Evolutionary conservation across 1,140 invertebrate species (phyloP).

Genomic region (Periplaneta americana): DNA sequence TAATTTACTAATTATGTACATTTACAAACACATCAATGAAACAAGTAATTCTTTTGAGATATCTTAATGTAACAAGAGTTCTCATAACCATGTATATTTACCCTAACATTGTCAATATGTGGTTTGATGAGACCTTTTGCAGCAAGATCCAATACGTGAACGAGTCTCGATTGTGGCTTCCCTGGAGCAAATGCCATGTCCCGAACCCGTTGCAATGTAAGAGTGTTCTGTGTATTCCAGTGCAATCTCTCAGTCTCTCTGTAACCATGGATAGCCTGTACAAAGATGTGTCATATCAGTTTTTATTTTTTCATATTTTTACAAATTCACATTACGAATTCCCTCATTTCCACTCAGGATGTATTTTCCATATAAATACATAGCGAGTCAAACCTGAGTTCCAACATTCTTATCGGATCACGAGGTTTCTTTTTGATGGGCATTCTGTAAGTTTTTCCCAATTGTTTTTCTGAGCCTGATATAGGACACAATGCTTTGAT

Average conservation of each 20-base stretch:
- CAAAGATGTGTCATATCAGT: no score
- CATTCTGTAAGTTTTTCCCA: no score
- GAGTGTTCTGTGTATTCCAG: slow-evolving; percentile 72
- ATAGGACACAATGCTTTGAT: no score
- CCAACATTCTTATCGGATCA: no score
- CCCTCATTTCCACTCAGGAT: no score
- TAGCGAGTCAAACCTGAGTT: no score
- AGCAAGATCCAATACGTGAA: slow-evolving; percentile 89
- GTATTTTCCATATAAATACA: no score
- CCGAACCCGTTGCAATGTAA: slow-evolving; percentile 65
- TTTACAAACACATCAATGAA: not conserved
- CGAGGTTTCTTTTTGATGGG: no score
- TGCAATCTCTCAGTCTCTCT: slow-evolving; percentile 86
- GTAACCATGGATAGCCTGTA: slow-evolving; percentile 91
- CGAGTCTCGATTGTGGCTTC: slow-evolving; percentile 55
- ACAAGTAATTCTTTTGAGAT: not conserved
- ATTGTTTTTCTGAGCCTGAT: no score
- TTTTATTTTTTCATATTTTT: no score
- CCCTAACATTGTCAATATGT: slow-evolving; percentile 89
- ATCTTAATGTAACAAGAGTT: not conserved
- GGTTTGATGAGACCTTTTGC: slow-evolving; percentile 90
- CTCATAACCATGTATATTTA: slow-evolving; percentile 38
- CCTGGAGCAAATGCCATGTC: slow-evolving; percentile 61
- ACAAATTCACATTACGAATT: no score
- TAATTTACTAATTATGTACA: no score